Evolutionary conservation across 2,797 vertebrate genomes (phyloP), one percentile per base, ranked within the genome.

Genomic region (Eupleurogrammus muticus): DNA sequence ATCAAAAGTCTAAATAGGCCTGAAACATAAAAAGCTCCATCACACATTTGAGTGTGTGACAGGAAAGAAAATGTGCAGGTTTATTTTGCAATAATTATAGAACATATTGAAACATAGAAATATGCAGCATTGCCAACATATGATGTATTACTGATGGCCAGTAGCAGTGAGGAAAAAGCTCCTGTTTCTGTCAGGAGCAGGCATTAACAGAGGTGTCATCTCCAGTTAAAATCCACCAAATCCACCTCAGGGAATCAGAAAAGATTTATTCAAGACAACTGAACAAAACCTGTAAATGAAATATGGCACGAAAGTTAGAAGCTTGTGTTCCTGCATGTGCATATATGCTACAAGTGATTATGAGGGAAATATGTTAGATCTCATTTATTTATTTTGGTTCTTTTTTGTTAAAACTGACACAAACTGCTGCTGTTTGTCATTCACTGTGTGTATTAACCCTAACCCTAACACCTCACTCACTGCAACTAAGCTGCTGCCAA

Each of bases 201-300:
- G 79, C 77, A 91, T 90, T 84, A 90, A 81, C 79, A 87, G 81
- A 46, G 36, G 40, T 58, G 62, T 61, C 38, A 42, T 1, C 14
- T 16, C 4, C 14, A 42, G 16, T 42, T 1, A 5, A 42, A 16
- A 42, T 42, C 5, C 14, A 42, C 14, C n/a, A n/a, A n/a, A n/a
- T n/a, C 38, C 38, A 42, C 13, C 5, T 42, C 14, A 42, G 47
- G 52, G 13, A 20, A 35, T 44, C 40, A 64, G 32, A 34, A 50
- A 79, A 53, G 23, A 34, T 50, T 21, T 23, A 38, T 66, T 61
- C 5, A 42, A 24, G 44, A 40, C 46, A 51, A 42, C 17, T 44
- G 13, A 72, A 23, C 9, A 42, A 56, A 20, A 49, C 5, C 21
- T 35, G 9, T 19, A n/a, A 60, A 62, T 23, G 42, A 55, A 51